Evolutionary conservation across 2,888 invertebrate species (phyloP).

Genomic region (Leptinotarsa haldemani): DNA sequence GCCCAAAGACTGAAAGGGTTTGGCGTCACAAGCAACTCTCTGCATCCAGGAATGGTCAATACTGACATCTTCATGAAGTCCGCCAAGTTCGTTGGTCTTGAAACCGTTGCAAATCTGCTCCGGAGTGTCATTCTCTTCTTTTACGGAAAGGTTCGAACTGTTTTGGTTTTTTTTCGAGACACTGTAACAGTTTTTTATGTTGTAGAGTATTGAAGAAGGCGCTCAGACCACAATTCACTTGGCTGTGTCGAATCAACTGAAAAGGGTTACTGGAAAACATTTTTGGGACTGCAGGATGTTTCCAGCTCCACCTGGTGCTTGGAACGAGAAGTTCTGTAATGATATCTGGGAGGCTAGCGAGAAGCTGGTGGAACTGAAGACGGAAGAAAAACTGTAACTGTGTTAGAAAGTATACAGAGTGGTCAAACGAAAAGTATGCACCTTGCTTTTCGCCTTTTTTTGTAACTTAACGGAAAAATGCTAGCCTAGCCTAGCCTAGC

Average conservation of each 20-base stretch:
- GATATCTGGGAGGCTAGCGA: slow-evolving; percentile 88
- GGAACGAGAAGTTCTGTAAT: slow-evolving; percentile 70
- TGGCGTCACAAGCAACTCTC: slow-evolving; percentile 60
- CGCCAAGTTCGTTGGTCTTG: slow-evolving; percentile 47
- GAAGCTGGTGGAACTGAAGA: slow-evolving; percentile 76
- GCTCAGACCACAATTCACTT: slow-evolving; percentile 84
- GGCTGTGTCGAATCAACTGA: slow-evolving; percentile 80
- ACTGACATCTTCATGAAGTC: slow-evolving; percentile 54
- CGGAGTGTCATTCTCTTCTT: slow-evolving; percentile 49
- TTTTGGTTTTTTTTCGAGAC: too few species aligned
- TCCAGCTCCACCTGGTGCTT: slow-evolving; percentile 54
- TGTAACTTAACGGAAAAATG: too few species aligned
- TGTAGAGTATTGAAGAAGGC: slow-evolving; percentile 81
- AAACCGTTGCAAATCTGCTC: slow-evolving; percentile 47
- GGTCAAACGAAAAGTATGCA: too few species aligned
- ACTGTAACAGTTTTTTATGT: neutral
- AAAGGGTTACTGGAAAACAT: slow-evolving; percentile 79
- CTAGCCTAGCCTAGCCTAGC: too few species aligned
- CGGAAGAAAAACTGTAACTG: slow-evolving; percentile 67
- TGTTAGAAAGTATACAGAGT: neutral
- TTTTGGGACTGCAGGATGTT: slow-evolving; percentile 78
- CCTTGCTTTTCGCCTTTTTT: too few species aligned
- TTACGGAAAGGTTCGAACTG: slow-evolving; percentile 54
- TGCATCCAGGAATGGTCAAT: slow-evolving; percentile 62
- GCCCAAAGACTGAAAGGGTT: slow-evolving; percentile 56